Evolutionary conservation across 1,140 invertebrate species (phyloP).

Genomic region (Rhagoletis zephyria): DNA sequence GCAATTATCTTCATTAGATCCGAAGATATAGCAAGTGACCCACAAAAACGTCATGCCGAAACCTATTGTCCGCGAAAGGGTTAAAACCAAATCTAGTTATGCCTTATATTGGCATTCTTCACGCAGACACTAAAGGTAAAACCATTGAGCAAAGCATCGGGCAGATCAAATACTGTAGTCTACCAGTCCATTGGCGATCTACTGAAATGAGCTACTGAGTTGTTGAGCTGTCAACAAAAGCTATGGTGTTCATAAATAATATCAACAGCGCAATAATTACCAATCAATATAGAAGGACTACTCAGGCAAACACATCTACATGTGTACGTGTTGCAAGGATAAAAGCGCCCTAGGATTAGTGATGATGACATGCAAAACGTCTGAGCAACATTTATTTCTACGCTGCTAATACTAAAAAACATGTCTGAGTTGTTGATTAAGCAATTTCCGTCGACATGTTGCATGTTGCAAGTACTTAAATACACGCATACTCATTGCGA

Average conservation of each 20-base stretch:
- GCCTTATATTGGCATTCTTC: no score
- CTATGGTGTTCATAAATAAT: not conserved
- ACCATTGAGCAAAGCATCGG: not conserved
- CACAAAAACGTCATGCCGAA: no score
- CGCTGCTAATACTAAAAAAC: not conserved
- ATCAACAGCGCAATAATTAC: not conserved
- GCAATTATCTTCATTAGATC: no score
- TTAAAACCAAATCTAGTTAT: no score
- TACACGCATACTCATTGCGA: not conserved
- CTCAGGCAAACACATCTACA: not conserved
- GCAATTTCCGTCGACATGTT: slow-evolving; percentile 1
- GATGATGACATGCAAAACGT: not conserved
- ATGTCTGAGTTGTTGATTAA: slow-evolving; percentile 10
- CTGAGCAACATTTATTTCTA: not conserved
- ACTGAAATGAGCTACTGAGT: not conserved
- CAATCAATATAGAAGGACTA: not conserved
- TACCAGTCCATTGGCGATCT: not conserved
- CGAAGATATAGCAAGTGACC: no score
- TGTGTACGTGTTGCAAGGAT: not conserved
- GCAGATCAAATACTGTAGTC: not conserved
- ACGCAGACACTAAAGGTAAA: no score
- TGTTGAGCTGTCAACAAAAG: not conserved
- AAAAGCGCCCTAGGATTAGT: not conserved
- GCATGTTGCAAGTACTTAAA: not conserved
- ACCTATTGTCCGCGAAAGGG: no score